Evolutionary conservation across 2,113 vertebrate genomes (phyloP), one percentile per base, ranked within the genome.

Genomic region (Carassius carassius): DNA sequence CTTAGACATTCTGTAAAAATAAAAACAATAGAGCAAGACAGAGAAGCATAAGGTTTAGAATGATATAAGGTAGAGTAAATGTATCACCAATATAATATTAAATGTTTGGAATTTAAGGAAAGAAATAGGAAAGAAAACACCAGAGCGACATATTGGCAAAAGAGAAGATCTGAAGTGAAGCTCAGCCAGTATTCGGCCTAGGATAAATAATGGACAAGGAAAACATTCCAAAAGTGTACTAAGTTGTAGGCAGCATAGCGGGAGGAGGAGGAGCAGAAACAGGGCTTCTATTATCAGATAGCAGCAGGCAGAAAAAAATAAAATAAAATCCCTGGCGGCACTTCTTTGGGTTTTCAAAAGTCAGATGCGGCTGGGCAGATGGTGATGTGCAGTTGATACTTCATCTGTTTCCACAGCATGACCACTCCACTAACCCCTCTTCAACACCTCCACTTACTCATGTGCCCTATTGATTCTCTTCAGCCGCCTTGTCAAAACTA

Each of bases 341-440:
- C 62, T 78, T 78, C 6, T 62, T 78, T 37, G 32, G 65, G 4
- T 72, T 60, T 35, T 37, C 21, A 14, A 54, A 58, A 16, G 32
- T 32, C 19, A 21, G 21, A 78, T 44, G 77, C n/a, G 1, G 21
- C 0, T 12, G 56, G 21, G 77, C 21, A 14, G 56, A 60, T 65
- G 23, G 9, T 67, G 78, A 81, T 65, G 78, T 81, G 14, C 14
- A 81, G 78, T 67, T 81, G 37, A 32, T 81, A 81, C 41, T 19
- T 81, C 16, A 81, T 81, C 78, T 81, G 60, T 67, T 81, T 49
- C 23, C 60, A 65, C 41, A 65, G 78, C 60, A 60, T 78, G 76
- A 41, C 51, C 54, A 56, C 54, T 56, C 29, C 74, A 77, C 25
- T 77, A 37, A 5, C 56, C n/a, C 58, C 58, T 17, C 37, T 29